Evolutionary conservation across 2,888 invertebrate species (phyloP), one percentile per base, ranked within the genome.

Genomic region (Scrobipalpa costella): DNA sequence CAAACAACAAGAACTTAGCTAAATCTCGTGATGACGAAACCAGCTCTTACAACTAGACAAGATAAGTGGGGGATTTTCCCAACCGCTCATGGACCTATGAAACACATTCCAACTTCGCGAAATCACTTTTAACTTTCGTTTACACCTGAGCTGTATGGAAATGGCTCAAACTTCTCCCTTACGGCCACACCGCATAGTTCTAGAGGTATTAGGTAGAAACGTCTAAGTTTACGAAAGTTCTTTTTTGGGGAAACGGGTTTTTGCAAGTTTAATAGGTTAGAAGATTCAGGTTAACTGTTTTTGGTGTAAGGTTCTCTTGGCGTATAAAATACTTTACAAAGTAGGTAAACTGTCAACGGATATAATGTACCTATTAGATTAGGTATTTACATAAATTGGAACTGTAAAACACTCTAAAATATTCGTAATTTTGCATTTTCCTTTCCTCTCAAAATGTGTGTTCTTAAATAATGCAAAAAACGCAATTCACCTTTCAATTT

Each of bases 71-170:
- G 33, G 6, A 47, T 47, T 60, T 27, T 27, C 17, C 36, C 52
- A 21, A 57, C 57, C 57, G 33, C 59, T 57, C 57, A 47, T 38
- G 7, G 38, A 52, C 17, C 59, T 55, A 15, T 34, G 49, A 36
- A 57, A 58, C 40, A 50, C 40, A 61, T 47, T 64, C 65, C 64
- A 78, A 78, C 70, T 78, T 76, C 69, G 74, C 73, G 73, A 76
- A 78, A 78, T 78, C 74, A 77, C 76, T 60, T 80, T 75, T 73
- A 75, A 62, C 75, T 78, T 77, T 65, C 64, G 68, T 68, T 66
- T 73, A 72, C 73, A 77, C 73, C 73, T 74, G 76, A 62, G 69
- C 57, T 59, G 52, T 49, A 64, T 61, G 67, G 68, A 73, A 72
- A 77, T 68, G 71, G 68, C 66, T 63, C 67, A 68, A 57, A 62